phyloP scores from a whole-genome alignment of 2,888 invertebrate genomes.

The Phania funesta region DNA sequence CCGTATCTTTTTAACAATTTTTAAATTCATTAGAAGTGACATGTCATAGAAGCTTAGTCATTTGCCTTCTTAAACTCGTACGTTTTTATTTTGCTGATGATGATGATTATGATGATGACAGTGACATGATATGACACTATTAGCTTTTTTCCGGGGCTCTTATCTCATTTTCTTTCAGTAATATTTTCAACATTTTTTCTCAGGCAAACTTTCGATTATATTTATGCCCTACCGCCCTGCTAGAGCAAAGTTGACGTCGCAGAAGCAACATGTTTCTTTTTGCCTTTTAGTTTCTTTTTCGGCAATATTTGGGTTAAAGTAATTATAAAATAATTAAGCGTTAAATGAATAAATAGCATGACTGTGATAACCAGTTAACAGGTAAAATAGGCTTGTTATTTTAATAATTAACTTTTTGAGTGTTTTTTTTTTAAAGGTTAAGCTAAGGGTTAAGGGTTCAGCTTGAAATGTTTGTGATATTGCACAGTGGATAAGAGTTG shows the following conservation, averaged over 20 bases:
- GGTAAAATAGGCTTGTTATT: slow-evolving; percentile 28
- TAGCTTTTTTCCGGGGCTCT: slow-evolving; percentile 39
- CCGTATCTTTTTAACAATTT: slow-evolving; percentile 6
- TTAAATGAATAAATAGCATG: not conserved
- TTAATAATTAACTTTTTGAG: slow-evolving; percentile 1
- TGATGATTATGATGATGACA: not conserved
- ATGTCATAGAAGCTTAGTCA: slow-evolving; percentile 58
- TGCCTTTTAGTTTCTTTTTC: slow-evolving; percentile 2
- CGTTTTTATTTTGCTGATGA: not conserved
- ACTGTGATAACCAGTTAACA: not conserved
- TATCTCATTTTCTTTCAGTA: slow-evolving; percentile 20
- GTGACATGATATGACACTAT: slow-evolving; percentile 56
- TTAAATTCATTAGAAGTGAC: slow-evolving; percentile 41
- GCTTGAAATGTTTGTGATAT: not conserved
- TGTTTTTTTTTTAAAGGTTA: not conserved
- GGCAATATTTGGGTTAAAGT: slow-evolving; percentile 7
- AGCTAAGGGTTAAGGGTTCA: slow-evolving; percentile 24
- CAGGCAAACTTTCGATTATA: slow-evolving; percentile 19
- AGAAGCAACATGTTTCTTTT: slow-evolving; percentile 46
- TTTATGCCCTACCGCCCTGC: not conserved
- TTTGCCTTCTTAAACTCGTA: not conserved
- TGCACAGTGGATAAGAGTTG: not conserved
- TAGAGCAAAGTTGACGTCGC: slow-evolving; percentile 21
- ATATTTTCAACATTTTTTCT: slow-evolving; percentile 36
- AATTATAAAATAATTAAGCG: slow-evolving; percentile 8